Evolutionary conservation across 2,113 vertebrate species (phyloP), one percentile per base, ranked within the genome.

Genomic region (Hepsetus odoe): DNA sequence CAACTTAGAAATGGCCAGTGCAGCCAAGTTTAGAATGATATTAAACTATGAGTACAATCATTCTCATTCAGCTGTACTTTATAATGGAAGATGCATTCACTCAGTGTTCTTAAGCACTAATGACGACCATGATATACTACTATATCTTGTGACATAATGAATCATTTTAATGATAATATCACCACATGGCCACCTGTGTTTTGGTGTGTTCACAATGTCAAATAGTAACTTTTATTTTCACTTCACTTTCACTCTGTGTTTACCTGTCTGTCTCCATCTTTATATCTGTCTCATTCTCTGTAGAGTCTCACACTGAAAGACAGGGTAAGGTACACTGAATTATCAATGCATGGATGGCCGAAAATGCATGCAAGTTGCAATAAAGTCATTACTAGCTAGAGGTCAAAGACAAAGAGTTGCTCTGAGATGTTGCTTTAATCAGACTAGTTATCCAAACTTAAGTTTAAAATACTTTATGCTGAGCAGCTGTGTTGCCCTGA

Each of bases 291-390:
- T 51, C 55, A 59, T 18, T 28, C 40, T 58, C 40, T 38, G 6
- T 72, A 72, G 69, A 72, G 56, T 62, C 68, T 51, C 72, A 62
- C 44, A n/a, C 56, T 49, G 30, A 71, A 51, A 72, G 56, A 18
- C 67, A 51, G 53, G 40, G 18, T 62, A 70, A 78, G 56, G n/a
- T 3, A 20, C 16, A 42, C 22, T 10, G n/a, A 30, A 49, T 40
- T 35, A n/a, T 56, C 33, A 2, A 32, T 28, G 61, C 61, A 26
- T 38, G 61, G 18, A 38, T 38, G 32, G 7, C 35, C 20, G 1
- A 20, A n/a, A 10, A 22, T n/a, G 61, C 61, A 65, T 4, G 16
- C 14, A 32, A 7, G 61, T 35, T 65, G 35, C 61, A 38, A 38
- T 65, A 65, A 12, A 22, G 16, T 1, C 61, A 2, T 65, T 38